Base-by-base conservation (phyloP, 2,797 vertebrate genomes). In the Micromesistius poutassou region DNA sequence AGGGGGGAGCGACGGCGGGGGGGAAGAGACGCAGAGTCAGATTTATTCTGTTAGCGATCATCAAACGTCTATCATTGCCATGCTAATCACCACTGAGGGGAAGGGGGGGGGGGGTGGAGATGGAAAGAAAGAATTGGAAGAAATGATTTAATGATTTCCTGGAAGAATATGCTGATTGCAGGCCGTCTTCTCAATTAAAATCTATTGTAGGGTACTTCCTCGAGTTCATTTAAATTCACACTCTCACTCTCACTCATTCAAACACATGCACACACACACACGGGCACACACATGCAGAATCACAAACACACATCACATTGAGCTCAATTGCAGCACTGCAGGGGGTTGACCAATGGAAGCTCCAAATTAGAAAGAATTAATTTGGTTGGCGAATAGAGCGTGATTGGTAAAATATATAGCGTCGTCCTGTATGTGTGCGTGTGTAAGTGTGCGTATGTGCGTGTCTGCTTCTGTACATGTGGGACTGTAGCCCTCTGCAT, bases 161-260 rank as follows among this genome's bases (percentile, higher is more conserved):
- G 84, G 89, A 91, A 93, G 85, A 89, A 92, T 87, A 82, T 88
- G 87, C 87, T 93, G 93, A 94, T 94, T 94, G 90, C 90, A 78
- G 90, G 89, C 90, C 86, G 80, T 94, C 88, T 87, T 87, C 87
- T 92, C 93, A 94, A 93, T 94, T 94, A 94, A 89, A 89, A 90
- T 85, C 89, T 87, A 94, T 94, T 93, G 91, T 93, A 84, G 72
- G 85, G 81, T 66, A 83, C 78, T 87, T 83, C 80, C 81, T 78
- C 85, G 80, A 88, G 13, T 40, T 71, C 30, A 71, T 33, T 71
- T 33, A 71, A 31, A 71, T 33, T 71, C 70, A 71, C 70, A 71
- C 70, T 31, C 70, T 82, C 86, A 84, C 77, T 85, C 78, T 22
- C 25, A 82, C 71, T 79, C 79, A 81, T 74, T 78, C 72, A 72